Conservation (phyloP, 2,888 invertebrate genomes). For the Drosophila antonietae region DNA sequence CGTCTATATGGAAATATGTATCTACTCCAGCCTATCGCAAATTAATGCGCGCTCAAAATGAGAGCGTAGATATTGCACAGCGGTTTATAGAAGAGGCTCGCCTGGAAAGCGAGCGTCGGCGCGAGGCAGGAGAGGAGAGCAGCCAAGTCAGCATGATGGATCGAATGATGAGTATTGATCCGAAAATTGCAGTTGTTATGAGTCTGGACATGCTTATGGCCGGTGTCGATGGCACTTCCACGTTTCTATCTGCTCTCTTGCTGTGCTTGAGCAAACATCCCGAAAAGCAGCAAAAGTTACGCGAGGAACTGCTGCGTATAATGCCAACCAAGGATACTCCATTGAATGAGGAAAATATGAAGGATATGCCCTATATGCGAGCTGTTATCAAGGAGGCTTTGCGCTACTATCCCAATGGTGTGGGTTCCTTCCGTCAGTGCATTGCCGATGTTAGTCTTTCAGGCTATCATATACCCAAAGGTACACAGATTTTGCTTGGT, state of each 20-base stretch:
- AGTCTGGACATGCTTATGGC: constrained; percentile 87
- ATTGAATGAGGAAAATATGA: constrained; percentile 84
- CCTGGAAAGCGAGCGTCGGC: constrained; percentile 44
- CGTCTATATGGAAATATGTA: constrained; percentile 79
- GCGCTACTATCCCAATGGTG: constrained; percentile 87
- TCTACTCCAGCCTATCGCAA: constrained; percentile 76
- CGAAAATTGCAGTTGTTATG: constrained; percentile 86
- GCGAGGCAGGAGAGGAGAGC: constrained; percentile 57
- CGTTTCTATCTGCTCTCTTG: constrained; percentile 85
- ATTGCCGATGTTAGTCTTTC: constrained; percentile 86
- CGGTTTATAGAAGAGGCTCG: constrained; percentile 80
- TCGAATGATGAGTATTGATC: constrained; percentile 85
- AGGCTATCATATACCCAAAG: constrained; percentile 88
- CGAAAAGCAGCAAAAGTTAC: constrained; percentile 87
- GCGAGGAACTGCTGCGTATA: constrained; percentile 86
- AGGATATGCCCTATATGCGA: constrained; percentile 87
- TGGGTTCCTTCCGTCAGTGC: constrained; percentile 86
- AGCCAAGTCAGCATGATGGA: constrained; percentile 85
- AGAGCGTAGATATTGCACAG: constrained; percentile 65
- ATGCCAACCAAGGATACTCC: constrained; percentile 84
- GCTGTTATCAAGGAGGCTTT: constrained; percentile 90
- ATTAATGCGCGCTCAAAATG: constrained; percentile 60
- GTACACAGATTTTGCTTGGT: constrained; percentile 89
- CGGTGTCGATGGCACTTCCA: constrained; percentile 87
- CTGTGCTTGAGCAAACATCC: constrained; percentile 88